These are phyloP conservation scores for Myotis planiceps DNA, from an alignment of 2,797 vertebrate species.

Conservation along the genomic window DNA sequence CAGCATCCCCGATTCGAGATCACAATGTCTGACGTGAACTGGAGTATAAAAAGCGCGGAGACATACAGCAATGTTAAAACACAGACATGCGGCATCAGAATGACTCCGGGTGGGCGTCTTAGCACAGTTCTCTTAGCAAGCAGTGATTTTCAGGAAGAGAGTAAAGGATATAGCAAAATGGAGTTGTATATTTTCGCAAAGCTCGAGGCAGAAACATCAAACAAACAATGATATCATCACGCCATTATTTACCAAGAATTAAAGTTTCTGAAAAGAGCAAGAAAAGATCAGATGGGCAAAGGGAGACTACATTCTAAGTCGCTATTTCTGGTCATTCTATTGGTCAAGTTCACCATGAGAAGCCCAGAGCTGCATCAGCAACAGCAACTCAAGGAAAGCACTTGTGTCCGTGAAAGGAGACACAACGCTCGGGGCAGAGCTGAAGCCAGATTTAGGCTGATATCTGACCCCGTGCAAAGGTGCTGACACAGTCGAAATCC, in stretches of 20 bases:
- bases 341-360: background rate
- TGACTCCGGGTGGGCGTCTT: background rate
- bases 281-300: background rate
- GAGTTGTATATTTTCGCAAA: constrained; percentile 3
- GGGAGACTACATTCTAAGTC: background rate
- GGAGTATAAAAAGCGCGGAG: background rate
- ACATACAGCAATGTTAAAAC: background rate
- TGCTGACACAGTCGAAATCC: background rate
- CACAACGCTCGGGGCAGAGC: background rate
- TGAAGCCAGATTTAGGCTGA: background rate
- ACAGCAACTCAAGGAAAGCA: background rate
- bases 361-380: background rate
- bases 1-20: background rate
- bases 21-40: constrained; percentile 36
- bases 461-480: background rate
- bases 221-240: background rate
- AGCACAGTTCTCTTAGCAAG: background rate
- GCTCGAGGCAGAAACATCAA: constrained; percentile 1
- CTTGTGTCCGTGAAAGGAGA: background rate
- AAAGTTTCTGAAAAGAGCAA: constrained; percentile 6
- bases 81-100: background rate
- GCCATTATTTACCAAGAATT: constrained; percentile 26
- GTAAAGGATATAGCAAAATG: background rate
- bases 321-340: background rate
- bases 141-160: constrained; percentile 2